Evolutionary conservation across 2,113 vertebrate species (phyloP).

Genomic region (Steatornis caripensis): DNA sequence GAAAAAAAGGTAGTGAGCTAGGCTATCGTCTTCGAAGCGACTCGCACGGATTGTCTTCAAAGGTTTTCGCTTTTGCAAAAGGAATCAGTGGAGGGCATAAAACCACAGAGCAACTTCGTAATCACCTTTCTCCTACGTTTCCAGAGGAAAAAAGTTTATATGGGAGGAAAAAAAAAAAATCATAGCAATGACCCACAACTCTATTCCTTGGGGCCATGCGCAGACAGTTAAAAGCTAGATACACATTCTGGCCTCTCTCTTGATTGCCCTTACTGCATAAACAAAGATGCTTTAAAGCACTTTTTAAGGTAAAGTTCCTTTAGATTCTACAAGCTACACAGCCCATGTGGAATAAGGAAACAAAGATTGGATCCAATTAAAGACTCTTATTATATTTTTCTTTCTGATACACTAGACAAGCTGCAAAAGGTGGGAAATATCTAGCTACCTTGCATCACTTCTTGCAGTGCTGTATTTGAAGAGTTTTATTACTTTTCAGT

Average conservation of each 20-base stretch:
- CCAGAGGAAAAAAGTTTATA: neutral
- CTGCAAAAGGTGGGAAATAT: neutral
- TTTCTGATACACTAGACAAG: neutral
- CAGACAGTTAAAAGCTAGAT: neutral
- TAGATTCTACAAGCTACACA: neutral
- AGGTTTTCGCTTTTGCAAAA: neutral
- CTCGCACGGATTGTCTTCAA: neutral
- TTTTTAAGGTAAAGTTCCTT: neutral
- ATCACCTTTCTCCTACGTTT: neutral
- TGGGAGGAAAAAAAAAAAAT: neutral
- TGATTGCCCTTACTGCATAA: neutral
- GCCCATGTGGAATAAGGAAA: neutral
- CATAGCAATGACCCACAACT: neutral
- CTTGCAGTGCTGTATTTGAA: neutral
- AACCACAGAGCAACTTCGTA: neutral
- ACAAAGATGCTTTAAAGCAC: neutral
- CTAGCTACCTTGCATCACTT: neutral
- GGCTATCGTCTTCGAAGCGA: accelerated
- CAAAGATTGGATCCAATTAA: neutral
- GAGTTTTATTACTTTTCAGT: neutral
- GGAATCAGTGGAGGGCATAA: neutral
- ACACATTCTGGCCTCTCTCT: neutral
- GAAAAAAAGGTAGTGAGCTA: neutral
- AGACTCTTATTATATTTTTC: neutral
- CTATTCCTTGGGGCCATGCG: neutral